These are phyloP conservation scores for Aphelinus certus DNA, from an alignment of 1,140 invertebrate genomes.

Conservation along the genomic window DNA sequence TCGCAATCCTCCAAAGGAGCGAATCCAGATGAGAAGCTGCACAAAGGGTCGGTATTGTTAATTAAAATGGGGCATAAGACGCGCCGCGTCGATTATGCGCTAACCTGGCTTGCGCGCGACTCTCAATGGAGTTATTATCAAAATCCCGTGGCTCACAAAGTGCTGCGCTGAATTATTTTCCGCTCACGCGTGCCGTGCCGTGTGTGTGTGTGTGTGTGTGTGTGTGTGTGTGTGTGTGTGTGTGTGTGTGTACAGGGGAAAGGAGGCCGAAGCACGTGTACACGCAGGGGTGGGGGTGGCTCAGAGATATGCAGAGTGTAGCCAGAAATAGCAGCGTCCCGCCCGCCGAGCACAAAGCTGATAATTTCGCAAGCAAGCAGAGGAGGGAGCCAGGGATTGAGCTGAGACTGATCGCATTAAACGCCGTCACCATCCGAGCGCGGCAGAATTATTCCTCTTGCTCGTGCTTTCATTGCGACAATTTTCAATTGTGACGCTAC, in stretches of 20 bases:
- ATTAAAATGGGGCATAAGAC: no score
- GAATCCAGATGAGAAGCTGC: no score
- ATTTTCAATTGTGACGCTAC: no score
- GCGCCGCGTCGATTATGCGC: no score
- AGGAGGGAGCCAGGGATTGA: neutral
- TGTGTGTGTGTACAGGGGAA: no score
- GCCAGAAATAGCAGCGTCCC: neutral
- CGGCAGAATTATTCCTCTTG: neutral
- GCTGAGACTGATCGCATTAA: conserved; percentile 18
- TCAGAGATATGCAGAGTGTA: neutral
- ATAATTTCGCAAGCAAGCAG: neutral
- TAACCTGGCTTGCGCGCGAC: no score
- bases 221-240: neutral
- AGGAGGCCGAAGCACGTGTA: neutral
- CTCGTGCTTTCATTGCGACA: no score
- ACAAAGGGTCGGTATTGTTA: no score
- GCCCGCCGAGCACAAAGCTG: neutral
- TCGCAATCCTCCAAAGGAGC: no score
- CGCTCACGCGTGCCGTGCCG: neutral
- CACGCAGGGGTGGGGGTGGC: neutral
- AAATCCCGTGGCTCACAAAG: no score
- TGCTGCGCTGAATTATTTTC: no score
- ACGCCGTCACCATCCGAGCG: neutral
- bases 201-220: neutral
- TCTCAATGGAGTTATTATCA: no score